Base-by-base conservation (phyloP, 2,888 invertebrate species). In the Synanthedon vespiformis region DNA sequence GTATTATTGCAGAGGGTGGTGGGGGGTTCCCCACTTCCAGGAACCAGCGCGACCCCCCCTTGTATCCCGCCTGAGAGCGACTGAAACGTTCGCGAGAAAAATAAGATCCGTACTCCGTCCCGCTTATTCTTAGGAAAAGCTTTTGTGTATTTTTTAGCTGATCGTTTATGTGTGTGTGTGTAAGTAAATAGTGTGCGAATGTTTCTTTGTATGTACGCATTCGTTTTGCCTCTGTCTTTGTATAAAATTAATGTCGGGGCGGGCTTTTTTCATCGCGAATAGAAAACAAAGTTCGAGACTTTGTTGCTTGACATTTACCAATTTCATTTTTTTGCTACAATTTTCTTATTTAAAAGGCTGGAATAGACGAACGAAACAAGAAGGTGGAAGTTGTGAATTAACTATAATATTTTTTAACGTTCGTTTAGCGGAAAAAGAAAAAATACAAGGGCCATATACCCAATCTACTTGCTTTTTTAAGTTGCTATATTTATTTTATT, bases 11-110 rank as follows among this genome's bases (percentile, higher is more conserved):
- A 86, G 79, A 77, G 80, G 81, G 84, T 67, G 75, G 74, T 67
- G 75, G 73, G 58, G 67, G 57, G 22, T 22, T 68, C 65, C 64
- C 64, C 54, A 63, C 65, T 64, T 63, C 66, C 68, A 70, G 71
- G 16, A n/a, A 34, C n/a, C 22, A 56, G 54, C 50, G 56, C 55
- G 5, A 50, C 63, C 54, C 63, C 65, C 65, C 64, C 65, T 68
- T 70, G 65, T 70, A 64, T 63, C 66, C 68, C 71, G 65, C 71
- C 77, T 73, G 67, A 70, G 80, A 80, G 86, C 77, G 86, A 83
- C 80, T 82, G 86, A 89, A 89, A 89, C 88, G 79, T 80, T 78
- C 82, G 78, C 81, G 84, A 86, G 88, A 88, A 88, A 88, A 88
- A 88, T 88, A 88, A 88, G 86, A 85, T 83, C 82, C 81, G 79